Conservation (phyloP, 1,140 invertebrate genomes). For the Dryas iulia region DNA sequence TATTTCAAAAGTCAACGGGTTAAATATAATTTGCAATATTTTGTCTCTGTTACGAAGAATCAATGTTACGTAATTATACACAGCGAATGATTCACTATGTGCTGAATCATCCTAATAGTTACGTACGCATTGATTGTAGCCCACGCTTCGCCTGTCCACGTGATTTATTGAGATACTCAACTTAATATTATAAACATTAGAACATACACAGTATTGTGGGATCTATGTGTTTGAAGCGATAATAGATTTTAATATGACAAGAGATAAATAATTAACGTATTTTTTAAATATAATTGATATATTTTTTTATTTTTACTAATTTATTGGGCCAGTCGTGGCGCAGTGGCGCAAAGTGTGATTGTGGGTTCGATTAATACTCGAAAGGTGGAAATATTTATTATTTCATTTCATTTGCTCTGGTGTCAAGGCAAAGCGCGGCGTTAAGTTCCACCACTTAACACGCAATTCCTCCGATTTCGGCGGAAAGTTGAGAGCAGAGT, state of each 20-base stretch:
- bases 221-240: neutral
- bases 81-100: conserved; percentile 5
- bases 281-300: too few relatives aligned
- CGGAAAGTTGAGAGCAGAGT: too few relatives aligned
- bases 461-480: too few relatives aligned
- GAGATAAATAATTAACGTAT: neutral
- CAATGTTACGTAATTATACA: neutral
- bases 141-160: conserved; percentile 6
- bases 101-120: conserved; percentile 14
- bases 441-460: too few relatives aligned
- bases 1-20: too few relatives aligned
- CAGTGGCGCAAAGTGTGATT: too few relatives aligned
- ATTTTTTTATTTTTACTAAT: too few relatives aligned
- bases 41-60: neutral
- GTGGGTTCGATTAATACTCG: too few relatives aligned
- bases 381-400: too few relatives aligned
- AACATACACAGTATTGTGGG: neutral
- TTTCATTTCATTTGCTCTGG: too few relatives aligned
- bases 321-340: too few relatives aligned
- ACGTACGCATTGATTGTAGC: conserved; percentile 1
- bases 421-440: too few relatives aligned
- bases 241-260: neutral
- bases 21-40: neutral
- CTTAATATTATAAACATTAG: neutral
- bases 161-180: conserved; percentile 7